Evolutionary conservation across 2,888 invertebrate genomes (phyloP).

Genomic region (Exocentrus adspersus): DNA sequence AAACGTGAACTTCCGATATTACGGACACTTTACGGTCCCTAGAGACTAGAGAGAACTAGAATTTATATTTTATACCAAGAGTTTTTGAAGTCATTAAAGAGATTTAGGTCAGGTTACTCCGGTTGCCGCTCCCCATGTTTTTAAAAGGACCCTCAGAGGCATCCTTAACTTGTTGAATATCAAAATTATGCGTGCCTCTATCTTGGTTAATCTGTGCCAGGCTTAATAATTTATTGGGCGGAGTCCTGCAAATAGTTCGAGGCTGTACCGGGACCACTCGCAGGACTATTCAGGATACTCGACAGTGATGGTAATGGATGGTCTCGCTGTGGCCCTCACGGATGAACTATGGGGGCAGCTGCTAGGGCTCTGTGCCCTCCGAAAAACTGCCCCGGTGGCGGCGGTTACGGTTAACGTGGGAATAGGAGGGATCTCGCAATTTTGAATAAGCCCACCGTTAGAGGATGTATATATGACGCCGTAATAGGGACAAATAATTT

Average conservation of each 20-base stretch:
- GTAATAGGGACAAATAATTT: too few relatives aligned
- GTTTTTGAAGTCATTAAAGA: conserved; percentile 8
- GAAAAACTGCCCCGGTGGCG: conserved; percentile 7
- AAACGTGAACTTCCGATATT: not conserved
- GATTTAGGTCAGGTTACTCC: conserved; percentile 12
- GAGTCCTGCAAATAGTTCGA: conserved; percentile 28
- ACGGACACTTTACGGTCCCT: not conserved
- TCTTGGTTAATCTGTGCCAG: conserved; percentile 29
- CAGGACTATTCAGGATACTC: conserved; percentile 33
- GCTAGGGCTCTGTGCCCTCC: conserved; percentile 7
- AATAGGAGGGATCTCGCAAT: not conserved
- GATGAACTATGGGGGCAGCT: conserved; percentile 30
- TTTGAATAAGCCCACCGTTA: not conserved
- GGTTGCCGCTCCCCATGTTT: conserved; percentile 8
- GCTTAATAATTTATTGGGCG: conserved; percentile 31
- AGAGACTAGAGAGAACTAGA: conserved; percentile 3
- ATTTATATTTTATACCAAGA: conserved; percentile 3
- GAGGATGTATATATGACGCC: too few relatives aligned
- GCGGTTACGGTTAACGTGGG: not conserved
- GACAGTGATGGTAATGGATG: conserved; percentile 35
- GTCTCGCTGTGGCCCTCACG: conserved; percentile 33
- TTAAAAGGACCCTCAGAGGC: conserved; percentile 32
- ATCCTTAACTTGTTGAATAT: conserved; percentile 33
- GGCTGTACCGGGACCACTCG: conserved; percentile 27
- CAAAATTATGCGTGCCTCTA: conserved; percentile 26